Base-by-base conservation (phyloP, 2,113 vertebrate species). In the Psophia crepitans region DNA sequence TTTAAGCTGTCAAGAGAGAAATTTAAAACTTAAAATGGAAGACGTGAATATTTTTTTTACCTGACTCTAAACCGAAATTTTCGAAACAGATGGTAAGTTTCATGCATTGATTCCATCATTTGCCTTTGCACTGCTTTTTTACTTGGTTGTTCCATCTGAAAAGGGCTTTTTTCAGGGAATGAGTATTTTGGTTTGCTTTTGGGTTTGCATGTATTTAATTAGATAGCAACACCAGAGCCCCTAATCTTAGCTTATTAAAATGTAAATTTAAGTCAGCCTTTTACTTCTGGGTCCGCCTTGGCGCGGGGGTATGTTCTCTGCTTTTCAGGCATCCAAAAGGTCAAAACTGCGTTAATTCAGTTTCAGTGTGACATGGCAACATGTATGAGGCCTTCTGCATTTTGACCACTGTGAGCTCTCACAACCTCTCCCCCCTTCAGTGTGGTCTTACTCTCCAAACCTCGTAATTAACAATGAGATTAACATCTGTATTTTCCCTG, bases 131-230 rank as follows among this genome's bases (percentile, higher is more conserved):
- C 28, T 69, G 30, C 4, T 51, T 61, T 66, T 83, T 91, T 66
- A 57, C 30, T 61, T 87, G 22, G 20, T 56, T 91, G 48, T 63
- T 12, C 21, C 49, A 33, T 28, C n/a, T 58, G 68, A 46, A 54
- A 68, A 49, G 18, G 8, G 2, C 1, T 26, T 15, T 37, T 78
- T 60, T 49, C 0, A 1, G 27, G 7, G 56, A 6, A 15, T 84
- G 41, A 19, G 8, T 51, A 13, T 81, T 75, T 64, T 64, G 28
- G 12, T 35, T 75, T 69, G 28, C 48, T 44, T 65, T 90, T 35
- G 43, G 6, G 15, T 53, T 71, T 71, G 39, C 20, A 18, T 68
- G 14, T 43, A 20, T 71, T 71, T 56, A 37, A 49, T 61, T 56
- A 48, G 7, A 64, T 17, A 48, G 26, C 24, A 81, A 43, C 48